phyloP scores from a whole-genome alignment of 2,888 invertebrate species.

The Anodontia alba region DNA sequence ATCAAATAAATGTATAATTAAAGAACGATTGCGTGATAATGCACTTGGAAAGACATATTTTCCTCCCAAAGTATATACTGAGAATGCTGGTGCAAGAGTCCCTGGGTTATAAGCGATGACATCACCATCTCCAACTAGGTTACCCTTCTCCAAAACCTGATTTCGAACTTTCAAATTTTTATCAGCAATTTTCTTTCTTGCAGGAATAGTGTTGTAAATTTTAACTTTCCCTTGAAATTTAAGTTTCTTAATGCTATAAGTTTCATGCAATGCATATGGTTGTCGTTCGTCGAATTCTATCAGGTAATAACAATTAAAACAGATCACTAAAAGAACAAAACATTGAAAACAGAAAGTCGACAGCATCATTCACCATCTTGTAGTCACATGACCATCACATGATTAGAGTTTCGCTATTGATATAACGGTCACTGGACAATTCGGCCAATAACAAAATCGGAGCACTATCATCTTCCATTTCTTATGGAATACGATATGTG shows the following conservation, averaged over 20 bases:
- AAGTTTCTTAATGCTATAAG: no score
- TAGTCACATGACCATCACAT: not conserved
- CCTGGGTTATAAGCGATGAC: conserved; percentile 56
- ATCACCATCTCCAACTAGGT: conserved; percentile 46
- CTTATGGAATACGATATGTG: no score
- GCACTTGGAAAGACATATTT: conserved; percentile 55
- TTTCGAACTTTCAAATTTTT: not conserved
- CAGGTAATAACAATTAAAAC: not conserved
- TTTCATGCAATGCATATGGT: no score
- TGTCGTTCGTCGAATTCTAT: no score
- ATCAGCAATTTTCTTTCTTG: not conserved
- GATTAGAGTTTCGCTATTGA: no score
- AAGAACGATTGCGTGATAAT: conserved; percentile 35
- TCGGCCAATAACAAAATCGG: no score
- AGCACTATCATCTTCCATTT: no score
- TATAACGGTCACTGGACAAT: no score
- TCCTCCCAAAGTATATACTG: conserved; percentile 59
- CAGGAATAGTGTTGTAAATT: not conserved
- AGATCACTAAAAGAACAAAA: not conserved
- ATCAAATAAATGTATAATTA: conserved; percentile 68
- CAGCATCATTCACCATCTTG: not conserved
- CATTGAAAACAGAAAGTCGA: not conserved
- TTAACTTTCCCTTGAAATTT: not conserved
- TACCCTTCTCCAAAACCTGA: not conserved
- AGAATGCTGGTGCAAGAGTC: conserved; percentile 53